Base-by-base conservation (phyloP, 2,888 invertebrate species). In the Andrena fulva region DNA sequence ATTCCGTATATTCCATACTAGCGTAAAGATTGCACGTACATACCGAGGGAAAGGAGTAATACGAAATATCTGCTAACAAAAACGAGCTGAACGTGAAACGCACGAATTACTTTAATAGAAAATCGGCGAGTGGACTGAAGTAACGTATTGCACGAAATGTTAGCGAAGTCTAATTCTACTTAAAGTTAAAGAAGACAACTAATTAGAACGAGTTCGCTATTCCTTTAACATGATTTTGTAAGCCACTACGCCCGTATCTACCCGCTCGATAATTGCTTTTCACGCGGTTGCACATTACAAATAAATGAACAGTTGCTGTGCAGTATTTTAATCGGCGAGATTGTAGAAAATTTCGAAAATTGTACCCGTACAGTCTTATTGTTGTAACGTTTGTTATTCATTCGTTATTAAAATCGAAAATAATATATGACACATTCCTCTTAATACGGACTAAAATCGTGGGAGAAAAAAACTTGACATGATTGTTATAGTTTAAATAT, bases 291-390 rank as follows among this genome's bases (percentile, higher is more conserved):
- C 66, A 52, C 27, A 8, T 7, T 1, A 48, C n/a, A n/a, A 16
- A 42, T 60, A 77, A 70, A 77, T 59, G 29, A 56, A 62, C 12
- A 54, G 10, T 12, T 67, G 42, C 24, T 20, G 35, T 20, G n/a
- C 12, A 31, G 63, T 63, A 67, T n/a, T 67, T 20, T 29, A 24
- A 73, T 42, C 31, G 3, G 8, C 42, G 50, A 68, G 54, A 7
- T 10, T 69, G 24, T 63, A 77, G 20, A 76, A 69, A 63, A 20
- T 48, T 69, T 68, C 10, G 27, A 64, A 77, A 77, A 35, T 70
- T 66, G 52, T 64, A 76, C 59, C 69, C 35, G 24, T 52, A 64
- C 64, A 79, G 69, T 79, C 69, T 77, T 77, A 66, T 29, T 64
- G 48, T 67, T 20, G 10, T 24, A 72, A 59, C 27, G 35, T 12